Evolutionary conservation across 2,113 vertebrate genomes (phyloP).

Genomic region (Eubucco bourcierii): DNA sequence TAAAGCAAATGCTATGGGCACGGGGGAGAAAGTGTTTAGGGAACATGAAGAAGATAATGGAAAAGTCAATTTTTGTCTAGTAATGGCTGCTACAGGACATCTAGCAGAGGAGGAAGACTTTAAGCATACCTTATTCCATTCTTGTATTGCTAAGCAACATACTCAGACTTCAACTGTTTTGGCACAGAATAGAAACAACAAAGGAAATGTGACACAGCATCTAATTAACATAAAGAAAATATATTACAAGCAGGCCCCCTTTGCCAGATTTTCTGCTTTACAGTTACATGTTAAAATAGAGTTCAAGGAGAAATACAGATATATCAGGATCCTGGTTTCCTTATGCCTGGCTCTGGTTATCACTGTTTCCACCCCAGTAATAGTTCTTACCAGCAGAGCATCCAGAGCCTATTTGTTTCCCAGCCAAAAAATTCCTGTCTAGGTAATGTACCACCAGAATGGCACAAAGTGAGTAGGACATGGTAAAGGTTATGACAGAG

Average conservation of each 20-base stretch:
- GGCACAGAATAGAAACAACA: conserved; percentile 14
- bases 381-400: background rate
- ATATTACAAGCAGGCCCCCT: background rate
- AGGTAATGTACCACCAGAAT: background rate
- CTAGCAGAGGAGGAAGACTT: conserved; percentile 12
- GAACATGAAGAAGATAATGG: conserved; percentile 41
- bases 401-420: background rate
- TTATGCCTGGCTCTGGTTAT: background rate
- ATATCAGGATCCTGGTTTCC: background rate
- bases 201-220: background rate
- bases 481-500: background rate
- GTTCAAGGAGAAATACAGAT: background rate
- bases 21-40: conserved; percentile 13
- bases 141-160: conserved; percentile 56
- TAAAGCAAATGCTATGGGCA: background rate
- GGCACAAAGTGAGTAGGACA: background rate
- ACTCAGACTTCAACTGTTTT: background rate
- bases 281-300: background rate
- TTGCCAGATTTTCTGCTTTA: background rate
- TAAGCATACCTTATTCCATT: background rate
- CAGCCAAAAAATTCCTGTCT: background rate
- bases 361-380: background rate
- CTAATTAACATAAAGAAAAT: background rate
- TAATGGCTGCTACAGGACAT: conserved; percentile 11
- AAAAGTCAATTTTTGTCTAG: conserved; percentile 18